Evolutionary conservation across 2,888 invertebrate species (phyloP), one percentile per base, ranked within the genome.

Genomic region (Ennomos fuscantarius): DNA sequence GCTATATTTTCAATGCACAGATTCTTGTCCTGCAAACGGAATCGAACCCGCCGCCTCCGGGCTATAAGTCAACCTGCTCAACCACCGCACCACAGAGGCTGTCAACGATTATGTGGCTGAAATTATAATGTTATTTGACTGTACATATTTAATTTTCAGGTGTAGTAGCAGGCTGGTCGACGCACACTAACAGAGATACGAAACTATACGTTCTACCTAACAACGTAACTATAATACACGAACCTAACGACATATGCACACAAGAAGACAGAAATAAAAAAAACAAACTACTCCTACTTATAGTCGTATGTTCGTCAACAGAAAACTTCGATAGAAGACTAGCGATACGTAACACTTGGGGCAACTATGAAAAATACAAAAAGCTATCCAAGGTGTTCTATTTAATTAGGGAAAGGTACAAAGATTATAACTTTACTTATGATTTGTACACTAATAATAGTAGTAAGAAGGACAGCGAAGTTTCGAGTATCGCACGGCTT

Each of bases 301-400:
- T 97, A 60, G 93, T 96, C 15, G 95, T 97, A 0, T 96, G 95
- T 74, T 96, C 97, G 0, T 93, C 96, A 0, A 94, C 96, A 0
- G 80, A 83, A 0, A 95, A 97, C 82, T 93, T 95, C 66, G 93
- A 94, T 34, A 93, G 94, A 39, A 91, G 97, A 43, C 70, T 81
- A 39, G 95, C 95, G 0, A 95, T 96, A 47, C 84, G 96, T 60
- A 93, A 95, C 58, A 96, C 95, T 0, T 96, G 96, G 96, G 96
- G 94, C 0, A 92, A 88, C 53, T 84, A 89, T 42, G 79, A 74
- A 10, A 88, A 83, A 58, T 92, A 93, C 60, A 11, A 69, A 8
- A 70, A 81, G 66, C 55, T 82, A 37, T 72, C 75, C 1, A 81
- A 79, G 64, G 59, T 89, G 6, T 89, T 78, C 48, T 74, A 81